These are phyloP conservation scores for Brevimyrus niger DNA, from an alignment of 2,113 vertebrate species.

Conservation along the genomic window DNA sequence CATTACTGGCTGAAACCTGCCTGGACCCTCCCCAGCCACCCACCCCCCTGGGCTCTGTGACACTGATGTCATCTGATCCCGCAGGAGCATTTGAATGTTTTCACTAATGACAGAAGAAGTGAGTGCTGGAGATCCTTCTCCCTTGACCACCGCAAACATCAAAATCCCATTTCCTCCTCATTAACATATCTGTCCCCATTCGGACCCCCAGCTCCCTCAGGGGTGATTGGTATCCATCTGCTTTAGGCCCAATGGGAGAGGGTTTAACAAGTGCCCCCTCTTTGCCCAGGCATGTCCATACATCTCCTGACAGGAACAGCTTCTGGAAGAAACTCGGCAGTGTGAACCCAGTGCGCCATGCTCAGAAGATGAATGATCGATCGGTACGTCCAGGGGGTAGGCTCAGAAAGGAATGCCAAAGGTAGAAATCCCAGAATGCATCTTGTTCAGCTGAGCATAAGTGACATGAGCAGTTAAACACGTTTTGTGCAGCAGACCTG, in stretches of 20 bases:
- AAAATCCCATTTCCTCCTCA: background rate
- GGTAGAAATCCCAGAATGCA: background rate
- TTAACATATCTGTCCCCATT: background rate
- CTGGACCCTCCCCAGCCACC: background rate
- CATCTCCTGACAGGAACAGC: background rate
- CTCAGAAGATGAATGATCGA: background rate
- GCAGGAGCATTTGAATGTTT: background rate
- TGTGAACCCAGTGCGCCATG: background rate
- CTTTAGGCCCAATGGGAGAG: background rate
- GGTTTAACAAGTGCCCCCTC: background rate
- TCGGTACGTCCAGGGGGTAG: background rate
- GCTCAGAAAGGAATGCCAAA: background rate
- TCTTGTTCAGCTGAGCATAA: background rate
- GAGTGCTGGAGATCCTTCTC: background rate
- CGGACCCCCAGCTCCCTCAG: background rate
- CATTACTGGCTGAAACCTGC: background rate
- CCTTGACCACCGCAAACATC: background rate
- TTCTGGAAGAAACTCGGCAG: background rate
- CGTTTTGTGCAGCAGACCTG: background rate
- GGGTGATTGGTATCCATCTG: background rate
- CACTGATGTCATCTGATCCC: background rate
- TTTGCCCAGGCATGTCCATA: background rate
- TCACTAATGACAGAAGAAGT: background rate
- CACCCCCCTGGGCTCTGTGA: background rate
- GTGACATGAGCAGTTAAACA: background rate